Evolutionary conservation across 2,113 vertebrate species (phyloP).

Genomic region (Phalacrocorax brasilianus): DNA sequence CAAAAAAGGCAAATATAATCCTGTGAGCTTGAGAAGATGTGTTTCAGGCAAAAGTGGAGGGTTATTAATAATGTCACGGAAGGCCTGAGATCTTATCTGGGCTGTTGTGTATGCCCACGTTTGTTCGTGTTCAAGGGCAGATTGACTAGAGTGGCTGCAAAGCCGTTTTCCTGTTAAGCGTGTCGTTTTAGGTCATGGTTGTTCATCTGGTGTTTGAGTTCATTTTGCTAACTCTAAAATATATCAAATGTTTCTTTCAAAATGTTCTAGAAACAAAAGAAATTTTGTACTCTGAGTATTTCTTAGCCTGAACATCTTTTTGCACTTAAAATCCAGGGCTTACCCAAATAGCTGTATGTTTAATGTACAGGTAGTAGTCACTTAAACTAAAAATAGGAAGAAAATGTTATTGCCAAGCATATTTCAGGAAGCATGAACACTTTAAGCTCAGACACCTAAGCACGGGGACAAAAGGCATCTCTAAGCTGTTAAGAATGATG

Average conservation of each 20-base stretch:
- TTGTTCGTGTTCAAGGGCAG: background rate
- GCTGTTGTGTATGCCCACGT: background rate
- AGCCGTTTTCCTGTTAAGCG: rapidly evolving
- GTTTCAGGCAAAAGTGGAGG: background rate
- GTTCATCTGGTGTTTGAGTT: background rate
- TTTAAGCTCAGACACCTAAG: background rate
- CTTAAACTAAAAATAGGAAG: background rate
- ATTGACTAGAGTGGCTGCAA: background rate
- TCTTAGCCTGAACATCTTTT: background rate
- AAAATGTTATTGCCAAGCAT: background rate
- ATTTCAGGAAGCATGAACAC: background rate
- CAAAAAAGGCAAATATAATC: background rate
- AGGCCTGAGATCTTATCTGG: background rate
- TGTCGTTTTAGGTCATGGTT: background rate
- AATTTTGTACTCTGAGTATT: background rate
- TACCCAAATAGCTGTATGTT: background rate
- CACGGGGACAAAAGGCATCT: background rate
- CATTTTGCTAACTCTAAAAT: background rate
- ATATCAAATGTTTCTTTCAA: background rate
- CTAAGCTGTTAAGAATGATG: background rate
- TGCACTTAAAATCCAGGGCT: background rate
- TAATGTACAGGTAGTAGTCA: background rate
- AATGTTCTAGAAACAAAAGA: background rate
- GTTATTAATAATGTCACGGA: background rate
- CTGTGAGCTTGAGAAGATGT: background rate